Evolutionary conservation across 2,797 vertebrate genomes (phyloP).

Genomic region (Syndactyla subalaris): DNA sequence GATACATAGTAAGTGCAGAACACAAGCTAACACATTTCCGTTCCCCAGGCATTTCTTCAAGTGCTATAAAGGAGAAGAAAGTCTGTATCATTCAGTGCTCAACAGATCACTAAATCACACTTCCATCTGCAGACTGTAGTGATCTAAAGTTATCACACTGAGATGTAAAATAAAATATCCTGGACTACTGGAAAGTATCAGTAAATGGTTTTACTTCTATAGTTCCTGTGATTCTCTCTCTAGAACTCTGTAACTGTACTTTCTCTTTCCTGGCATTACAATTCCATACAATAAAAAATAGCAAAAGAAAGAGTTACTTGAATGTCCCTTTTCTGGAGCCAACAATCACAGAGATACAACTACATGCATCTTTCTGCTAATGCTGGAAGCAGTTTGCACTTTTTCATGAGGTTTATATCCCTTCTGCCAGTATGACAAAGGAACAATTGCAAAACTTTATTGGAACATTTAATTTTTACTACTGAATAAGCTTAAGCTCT

Average conservation of each 20-base stretch:
- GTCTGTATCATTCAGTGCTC: background rate
- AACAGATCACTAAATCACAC: background rate
- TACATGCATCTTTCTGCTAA: background rate
- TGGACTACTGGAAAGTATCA: background rate
- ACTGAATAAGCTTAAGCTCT: background rate
- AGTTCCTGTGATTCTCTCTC: background rate
- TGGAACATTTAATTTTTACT: background rate
- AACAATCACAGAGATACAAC: background rate
- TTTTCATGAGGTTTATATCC: background rate
- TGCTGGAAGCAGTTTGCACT: background rate
- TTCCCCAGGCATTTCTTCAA: background rate
- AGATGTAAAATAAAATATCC: conserved; percentile 20
- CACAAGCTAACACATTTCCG: background rate
- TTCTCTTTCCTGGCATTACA: background rate
- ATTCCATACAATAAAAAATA: background rate
- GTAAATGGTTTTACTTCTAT: background rate
- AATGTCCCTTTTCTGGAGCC: background rate
- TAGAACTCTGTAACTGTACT: background rate
- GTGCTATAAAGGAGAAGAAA: background rate
- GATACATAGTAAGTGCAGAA: background rate
- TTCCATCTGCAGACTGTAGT: background rate
- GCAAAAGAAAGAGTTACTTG: background rate
- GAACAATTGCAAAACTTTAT: background rate
- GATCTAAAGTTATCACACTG: background rate
- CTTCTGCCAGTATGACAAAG: background rate